These are phyloP conservation scores for Drosophila parthenogenetica DNA, from an alignment of 2,888 invertebrate genomes.

Conservation along the genomic window DNA sequence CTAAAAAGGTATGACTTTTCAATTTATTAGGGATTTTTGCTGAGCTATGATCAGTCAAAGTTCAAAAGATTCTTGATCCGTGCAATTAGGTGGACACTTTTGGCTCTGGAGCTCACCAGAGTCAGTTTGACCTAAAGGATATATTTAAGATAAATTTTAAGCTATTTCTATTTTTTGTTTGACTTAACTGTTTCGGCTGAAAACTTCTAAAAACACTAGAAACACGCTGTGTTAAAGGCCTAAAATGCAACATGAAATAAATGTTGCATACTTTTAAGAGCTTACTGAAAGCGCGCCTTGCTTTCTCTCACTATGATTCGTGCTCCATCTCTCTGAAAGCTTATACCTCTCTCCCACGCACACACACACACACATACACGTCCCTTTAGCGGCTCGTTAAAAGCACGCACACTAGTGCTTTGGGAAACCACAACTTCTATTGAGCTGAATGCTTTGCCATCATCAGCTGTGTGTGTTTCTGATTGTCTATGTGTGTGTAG, in stretches of 20 bases:
- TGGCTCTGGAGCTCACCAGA: too few species aligned
- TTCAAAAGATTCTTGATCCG: too few species aligned
- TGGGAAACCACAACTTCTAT: constrained; percentile 26
- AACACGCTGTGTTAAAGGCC: constrained; percentile 29
- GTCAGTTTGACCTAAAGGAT: too few species aligned
- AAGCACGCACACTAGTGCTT: neutral
- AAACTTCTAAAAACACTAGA: neutral
- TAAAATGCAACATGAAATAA: constrained; percentile 2
- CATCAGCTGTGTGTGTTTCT: constrained; percentile 56
- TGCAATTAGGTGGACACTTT: too few species aligned
- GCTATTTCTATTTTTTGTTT: too few species aligned
- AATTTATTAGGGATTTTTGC: too few species aligned
- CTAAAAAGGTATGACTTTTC: too few species aligned
- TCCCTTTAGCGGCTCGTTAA: constrained; percentile 23
- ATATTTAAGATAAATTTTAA: too few species aligned
- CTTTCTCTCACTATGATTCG: neutral
- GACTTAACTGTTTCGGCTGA: too few species aligned
- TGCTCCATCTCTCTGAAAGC: neutral
- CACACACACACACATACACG: constrained; percentile 1
- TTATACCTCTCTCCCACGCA: neutral
- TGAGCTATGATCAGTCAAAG: too few species aligned
- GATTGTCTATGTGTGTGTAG: too few species aligned
- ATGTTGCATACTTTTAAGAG: constrained; percentile 24
- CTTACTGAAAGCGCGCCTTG: neutral
- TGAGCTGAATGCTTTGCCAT: constrained; percentile 19